These are phyloP conservation scores for Dicaeum eximium DNA, from an alignment of 2,113 vertebrate genomes.

Conservation along the genomic window DNA sequence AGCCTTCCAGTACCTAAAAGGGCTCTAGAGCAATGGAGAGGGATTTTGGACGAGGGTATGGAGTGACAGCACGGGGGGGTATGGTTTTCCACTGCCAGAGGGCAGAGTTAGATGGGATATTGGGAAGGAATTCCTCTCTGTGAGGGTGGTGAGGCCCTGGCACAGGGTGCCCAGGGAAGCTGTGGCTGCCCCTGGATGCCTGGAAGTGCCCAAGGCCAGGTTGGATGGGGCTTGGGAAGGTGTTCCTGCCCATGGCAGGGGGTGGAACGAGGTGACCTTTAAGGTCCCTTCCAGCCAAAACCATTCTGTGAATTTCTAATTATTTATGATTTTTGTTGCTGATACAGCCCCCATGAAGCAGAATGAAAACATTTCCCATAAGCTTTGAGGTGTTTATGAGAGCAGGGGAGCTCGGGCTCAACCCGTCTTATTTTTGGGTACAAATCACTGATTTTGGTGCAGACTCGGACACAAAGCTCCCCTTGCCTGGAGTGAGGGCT, in stretches of 20 bases:
- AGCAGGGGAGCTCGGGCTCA: accelerated
- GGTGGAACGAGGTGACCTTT: accelerated
- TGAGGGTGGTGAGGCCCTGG: accelerated
- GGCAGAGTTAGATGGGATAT: background rate
- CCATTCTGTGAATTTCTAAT: background rate
- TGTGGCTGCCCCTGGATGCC: background rate
- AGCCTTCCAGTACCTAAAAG: background rate
- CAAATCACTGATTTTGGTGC: background rate
- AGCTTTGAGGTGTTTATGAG: background rate
- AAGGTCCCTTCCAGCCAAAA: background rate
- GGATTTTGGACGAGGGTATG: background rate
- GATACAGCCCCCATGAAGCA: background rate
- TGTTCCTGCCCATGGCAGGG: background rate
- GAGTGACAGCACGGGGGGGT: accelerated
- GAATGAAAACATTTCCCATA: background rate
- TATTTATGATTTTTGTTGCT: background rate
- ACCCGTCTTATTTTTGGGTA: background rate
- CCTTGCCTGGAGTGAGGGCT: background rate
- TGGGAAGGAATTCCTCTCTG: accelerated
- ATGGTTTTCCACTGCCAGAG: background rate
- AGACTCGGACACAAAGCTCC: background rate
- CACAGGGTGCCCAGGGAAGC: background rate
- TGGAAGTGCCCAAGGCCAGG: background rate
- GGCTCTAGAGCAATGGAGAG: background rate
- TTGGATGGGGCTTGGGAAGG: accelerated